A percentile compares a stretch with the other conserved stretches of the same genome.
phyloP scores from a whole-genome alignment of 2,888 invertebrate species.

The Frankliniella fusca region DNA sequence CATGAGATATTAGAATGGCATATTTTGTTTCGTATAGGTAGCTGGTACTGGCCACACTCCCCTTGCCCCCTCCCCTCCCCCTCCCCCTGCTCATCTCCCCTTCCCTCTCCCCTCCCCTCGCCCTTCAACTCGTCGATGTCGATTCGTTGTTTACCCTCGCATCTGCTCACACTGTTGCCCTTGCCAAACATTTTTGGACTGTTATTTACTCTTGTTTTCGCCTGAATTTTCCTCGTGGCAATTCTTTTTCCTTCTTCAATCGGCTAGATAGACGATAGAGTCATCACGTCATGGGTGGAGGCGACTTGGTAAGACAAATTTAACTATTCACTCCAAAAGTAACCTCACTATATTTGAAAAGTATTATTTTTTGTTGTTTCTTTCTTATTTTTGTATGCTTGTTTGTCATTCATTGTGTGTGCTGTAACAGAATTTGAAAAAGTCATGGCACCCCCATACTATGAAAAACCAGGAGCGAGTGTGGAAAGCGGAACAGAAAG shows the following conservation, averaged over 20 bases:
- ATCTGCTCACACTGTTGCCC: neutral
- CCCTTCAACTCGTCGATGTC: neutral
- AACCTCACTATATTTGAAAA: constrained; percentile 25
- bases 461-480: constrained; percentile 72
- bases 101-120: neutral
- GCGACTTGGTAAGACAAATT: constrained; percentile 48
- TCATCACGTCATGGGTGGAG: constrained; percentile 46
- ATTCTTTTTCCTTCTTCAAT: too few relatives aligned
- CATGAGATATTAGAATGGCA: neutral
- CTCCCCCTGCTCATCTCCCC: neutral
- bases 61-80: too few relatives aligned
- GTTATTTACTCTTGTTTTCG: neutral
- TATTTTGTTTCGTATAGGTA: neutral
- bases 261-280: neutral
- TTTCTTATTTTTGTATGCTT: neutral
- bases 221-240: neutral
- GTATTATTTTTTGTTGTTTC: neutral
- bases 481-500: constrained; percentile 72
- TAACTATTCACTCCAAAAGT: neutral
- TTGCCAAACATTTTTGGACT: too few relatives aligned
- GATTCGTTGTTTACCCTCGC: neutral
- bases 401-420: neutral
- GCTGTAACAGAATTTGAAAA: constrained; percentile 63
- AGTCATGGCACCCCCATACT: constrained; percentile 76
- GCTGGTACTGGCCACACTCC: neutral